phyloP scores from a whole-genome alignment of 1,140 invertebrate species.

The Drosophila pseudoobscura region DNA sequence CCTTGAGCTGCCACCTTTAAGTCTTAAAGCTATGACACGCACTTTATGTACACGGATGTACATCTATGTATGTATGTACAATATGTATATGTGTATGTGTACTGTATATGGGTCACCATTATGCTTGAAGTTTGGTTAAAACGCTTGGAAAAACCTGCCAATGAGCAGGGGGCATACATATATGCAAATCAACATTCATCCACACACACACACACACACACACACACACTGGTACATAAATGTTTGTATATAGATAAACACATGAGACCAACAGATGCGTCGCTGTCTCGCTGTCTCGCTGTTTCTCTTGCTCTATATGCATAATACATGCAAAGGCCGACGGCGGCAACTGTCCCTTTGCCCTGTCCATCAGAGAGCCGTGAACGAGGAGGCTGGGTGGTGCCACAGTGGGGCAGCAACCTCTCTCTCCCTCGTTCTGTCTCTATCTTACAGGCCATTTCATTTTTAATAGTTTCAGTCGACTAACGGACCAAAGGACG shows the following conservation, averaged over 20 bases:
- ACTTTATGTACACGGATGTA: not conserved
- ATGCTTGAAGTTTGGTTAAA: slow-evolving; percentile 32
- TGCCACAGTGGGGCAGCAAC: not conserved
- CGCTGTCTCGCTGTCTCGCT: not conserved
- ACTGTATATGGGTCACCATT: slow-evolving; percentile 31
- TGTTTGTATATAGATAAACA: slow-evolving; percentile 11
- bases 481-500: slow-evolving; percentile 11
- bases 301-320: slow-evolving; percentile 5
- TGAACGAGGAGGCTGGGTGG: slow-evolving; percentile 10
- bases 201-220: no score
- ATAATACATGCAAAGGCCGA: slow-evolving; percentile 39
- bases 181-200: slow-evolving; percentile 41
- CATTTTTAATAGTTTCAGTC: slow-evolving; percentile 79
- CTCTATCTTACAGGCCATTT: slow-evolving; percentile 51
- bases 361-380: slow-evolving; percentile 15
- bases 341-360: slow-evolving; percentile 21
- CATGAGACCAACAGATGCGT: not conserved
- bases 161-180: slow-evolving; percentile 3
- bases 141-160: slow-evolving; percentile 22
- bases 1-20: not conserved
- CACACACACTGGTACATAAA: not conserved
- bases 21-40: slow-evolving; percentile 5
- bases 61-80: not conserved
- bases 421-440: slow-evolving; percentile 1
- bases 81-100: not conserved